Conservation (phyloP, 2,113 vertebrate species). For the Thinocorus orbignyianus region DNA sequence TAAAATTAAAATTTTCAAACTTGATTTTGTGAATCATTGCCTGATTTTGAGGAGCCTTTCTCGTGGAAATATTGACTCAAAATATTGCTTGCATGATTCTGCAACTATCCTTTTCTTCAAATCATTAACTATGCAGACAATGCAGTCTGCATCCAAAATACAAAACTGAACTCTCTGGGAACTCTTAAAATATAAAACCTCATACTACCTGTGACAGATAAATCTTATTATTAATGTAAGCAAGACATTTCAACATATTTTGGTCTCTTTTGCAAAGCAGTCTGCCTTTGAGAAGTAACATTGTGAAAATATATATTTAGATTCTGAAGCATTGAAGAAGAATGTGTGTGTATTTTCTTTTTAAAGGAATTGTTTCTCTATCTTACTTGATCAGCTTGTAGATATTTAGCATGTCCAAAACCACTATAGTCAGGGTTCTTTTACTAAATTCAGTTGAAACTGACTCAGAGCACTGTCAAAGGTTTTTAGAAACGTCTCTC, state of each 20-base stretch:
- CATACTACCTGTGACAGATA: neutral
- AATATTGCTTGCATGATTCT: neutral
- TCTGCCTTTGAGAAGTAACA: neutral
- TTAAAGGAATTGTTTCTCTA: neutral
- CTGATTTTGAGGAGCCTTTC: neutral
- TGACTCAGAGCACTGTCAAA: neutral
- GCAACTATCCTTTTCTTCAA: neutral
- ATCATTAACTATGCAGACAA: neutral
- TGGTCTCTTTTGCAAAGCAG: neutral
- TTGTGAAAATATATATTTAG: neutral
- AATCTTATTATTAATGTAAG: neutral
- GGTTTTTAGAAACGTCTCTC: neutral
- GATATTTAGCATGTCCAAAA: neutral
- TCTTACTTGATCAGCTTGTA: neutral
- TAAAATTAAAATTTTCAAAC: neutral
- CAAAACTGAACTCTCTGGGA: rapidly evolving
- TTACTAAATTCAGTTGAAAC: neutral
- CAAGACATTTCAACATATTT: neutral
- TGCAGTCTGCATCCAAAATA: neutral
- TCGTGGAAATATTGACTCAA: neutral
- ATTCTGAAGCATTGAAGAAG: neutral
- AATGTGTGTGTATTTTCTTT: neutral
- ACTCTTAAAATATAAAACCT: neutral
- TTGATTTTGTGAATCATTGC: neutral
- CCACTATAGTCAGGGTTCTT: neutral